Conservation (phyloP, 1,140 invertebrate genomes). For the Aphidius ervi region DNA sequence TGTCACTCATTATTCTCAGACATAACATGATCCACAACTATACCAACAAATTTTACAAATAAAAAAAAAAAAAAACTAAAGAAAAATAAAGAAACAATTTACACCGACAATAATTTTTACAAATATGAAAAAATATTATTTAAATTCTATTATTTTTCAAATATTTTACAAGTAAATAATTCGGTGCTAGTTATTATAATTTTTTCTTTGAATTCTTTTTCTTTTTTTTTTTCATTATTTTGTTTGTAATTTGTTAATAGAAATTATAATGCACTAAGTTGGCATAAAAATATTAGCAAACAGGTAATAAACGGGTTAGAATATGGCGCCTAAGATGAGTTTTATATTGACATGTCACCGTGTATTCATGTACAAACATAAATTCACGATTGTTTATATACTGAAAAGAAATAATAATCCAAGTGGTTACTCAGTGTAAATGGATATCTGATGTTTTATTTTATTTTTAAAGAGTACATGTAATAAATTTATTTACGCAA, state of each 20-base stretch:
- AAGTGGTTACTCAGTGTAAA: slow-evolving; percentile 31
- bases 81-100: too few species aligned
- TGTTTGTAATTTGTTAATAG: neutral
- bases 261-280: slow-evolving; percentile 32
- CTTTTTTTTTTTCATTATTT: too few species aligned
- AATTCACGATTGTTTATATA: neutral
- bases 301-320: slow-evolving; percentile 42
- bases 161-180: too few species aligned
- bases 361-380: slow-evolving; percentile 13
- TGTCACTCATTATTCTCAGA: neutral
- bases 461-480: too few species aligned
- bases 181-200: too few species aligned
- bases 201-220: too few species aligned
- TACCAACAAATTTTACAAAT: too few species aligned
- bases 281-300: slow-evolving; percentile 39
- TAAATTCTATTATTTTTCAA: too few species aligned
- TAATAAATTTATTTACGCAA: too few species aligned
- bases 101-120: too few species aligned
- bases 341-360: slow-evolving; percentile 27
- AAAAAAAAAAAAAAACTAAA: too few species aligned
- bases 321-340: slow-evolving; percentile 40
- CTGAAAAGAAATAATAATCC: neutral
- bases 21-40: slow-evolving; percentile 4
- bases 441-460: slow-evolving; percentile 24
- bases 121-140: too few species aligned